Conservation (phyloP, 2,797 vertebrate genomes). For the Mycteria americana region DNA sequence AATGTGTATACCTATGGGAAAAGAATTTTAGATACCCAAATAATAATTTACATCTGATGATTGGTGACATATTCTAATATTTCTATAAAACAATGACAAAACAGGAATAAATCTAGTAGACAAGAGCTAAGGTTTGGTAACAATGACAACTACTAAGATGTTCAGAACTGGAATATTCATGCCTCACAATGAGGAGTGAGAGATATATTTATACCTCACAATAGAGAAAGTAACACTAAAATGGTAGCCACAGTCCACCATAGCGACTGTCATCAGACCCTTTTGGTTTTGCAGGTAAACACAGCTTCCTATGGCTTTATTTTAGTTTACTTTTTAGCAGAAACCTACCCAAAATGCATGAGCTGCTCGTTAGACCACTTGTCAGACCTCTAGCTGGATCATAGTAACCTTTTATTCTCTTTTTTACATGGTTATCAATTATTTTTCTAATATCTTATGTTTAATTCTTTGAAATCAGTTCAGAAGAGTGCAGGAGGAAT, state of each 20-base stretch:
- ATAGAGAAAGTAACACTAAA: not conserved
- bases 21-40: not conserved
- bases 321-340: not conserved
- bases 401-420: not conserved
- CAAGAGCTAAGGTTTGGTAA: not conserved
- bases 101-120: not conserved
- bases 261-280: not conserved
- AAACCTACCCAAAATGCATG: not conserved
- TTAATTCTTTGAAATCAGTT: not conserved
- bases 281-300: not conserved
- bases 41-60: not conserved
- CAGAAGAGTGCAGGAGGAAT: not conserved
- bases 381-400: not conserved
- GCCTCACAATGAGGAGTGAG: not conserved
- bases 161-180: not conserved
- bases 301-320: not conserved
- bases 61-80: not conserved
- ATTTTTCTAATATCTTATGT: not conserved
- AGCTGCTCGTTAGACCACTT: not conserved
- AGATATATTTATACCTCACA: not conserved
- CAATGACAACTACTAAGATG: not conserved
- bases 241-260: not conserved
- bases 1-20: not conserved
- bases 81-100: not conserved
- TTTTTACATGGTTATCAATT: not conserved